phyloP scores from a whole-genome alignment of 2,888 invertebrate species.

The Tiphia femorata region DNA sequence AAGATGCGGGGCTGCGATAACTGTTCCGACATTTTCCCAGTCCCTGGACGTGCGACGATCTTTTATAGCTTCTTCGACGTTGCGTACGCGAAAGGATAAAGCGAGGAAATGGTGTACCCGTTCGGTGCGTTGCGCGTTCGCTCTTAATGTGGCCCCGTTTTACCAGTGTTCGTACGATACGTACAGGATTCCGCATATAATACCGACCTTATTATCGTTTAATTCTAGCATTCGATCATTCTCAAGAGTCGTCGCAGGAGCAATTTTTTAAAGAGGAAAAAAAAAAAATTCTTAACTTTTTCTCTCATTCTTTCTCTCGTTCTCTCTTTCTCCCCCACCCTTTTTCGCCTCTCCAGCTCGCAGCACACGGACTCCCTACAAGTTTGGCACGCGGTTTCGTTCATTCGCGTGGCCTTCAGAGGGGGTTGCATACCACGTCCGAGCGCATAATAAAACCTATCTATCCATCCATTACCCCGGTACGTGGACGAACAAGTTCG shows the following conservation, averaged over 20 bases:
- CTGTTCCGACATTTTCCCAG: slow-evolving; percentile 38
- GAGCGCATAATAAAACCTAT: slow-evolving; percentile 33
- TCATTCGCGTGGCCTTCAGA: background rate
- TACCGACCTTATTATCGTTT: too few species aligned
- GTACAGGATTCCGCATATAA: too few species aligned
- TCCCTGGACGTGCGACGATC: slow-evolving; percentile 19
- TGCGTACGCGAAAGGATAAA: slow-evolving; percentile 10
- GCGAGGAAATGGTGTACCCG: background rate
- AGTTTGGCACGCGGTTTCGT: background rate
- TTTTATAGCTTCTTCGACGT: slow-evolving; percentile 10
- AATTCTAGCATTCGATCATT: too few species aligned
- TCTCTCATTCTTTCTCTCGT: background rate
- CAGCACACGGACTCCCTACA: background rate
- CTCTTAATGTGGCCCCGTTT: too few species aligned
- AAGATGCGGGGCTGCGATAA: slow-evolving; percentile 53
- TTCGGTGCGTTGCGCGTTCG: too few species aligned
- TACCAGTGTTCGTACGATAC: too few species aligned
- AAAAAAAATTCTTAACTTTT: too few species aligned
- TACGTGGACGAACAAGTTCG: slow-evolving; percentile 28
- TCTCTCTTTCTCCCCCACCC: background rate
- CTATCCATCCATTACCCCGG: slow-evolving; percentile 27
- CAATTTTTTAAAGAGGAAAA: too few species aligned
- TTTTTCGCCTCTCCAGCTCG: background rate
- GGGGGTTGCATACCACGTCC: background rate
- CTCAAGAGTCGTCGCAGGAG: too few species aligned